Conservation (phyloP, 1,140 invertebrate genomes). For the Samia ricini region DNA sequence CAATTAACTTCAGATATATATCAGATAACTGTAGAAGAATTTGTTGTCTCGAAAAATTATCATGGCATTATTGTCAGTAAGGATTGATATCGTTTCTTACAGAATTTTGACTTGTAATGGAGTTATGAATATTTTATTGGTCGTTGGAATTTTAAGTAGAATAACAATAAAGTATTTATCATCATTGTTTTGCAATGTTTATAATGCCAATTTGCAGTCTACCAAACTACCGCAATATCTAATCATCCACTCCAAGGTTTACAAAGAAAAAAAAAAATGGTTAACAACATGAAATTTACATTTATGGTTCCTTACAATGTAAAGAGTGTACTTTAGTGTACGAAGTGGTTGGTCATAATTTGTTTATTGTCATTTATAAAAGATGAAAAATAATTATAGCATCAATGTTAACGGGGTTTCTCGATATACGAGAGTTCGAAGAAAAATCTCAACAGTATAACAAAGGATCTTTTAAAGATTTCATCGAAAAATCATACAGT, state of each 20-base stretch:
- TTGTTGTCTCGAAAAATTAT: too few species aligned
- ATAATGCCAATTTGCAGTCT: neutral
- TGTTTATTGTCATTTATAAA: neutral
- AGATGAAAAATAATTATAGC: neutral
- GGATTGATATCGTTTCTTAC: too few species aligned
- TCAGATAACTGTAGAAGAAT: too few species aligned
- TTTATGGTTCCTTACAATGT: constrained; percentile 13
- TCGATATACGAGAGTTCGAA: neutral
- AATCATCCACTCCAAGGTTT: constrained; percentile 30
- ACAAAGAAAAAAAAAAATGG: constrained; percentile 17
- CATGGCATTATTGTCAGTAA: too few species aligned
- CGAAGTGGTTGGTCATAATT: neutral
- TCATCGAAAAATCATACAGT: too few species aligned
- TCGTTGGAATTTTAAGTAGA: neutral
- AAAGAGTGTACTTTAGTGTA: neutral
- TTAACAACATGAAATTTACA: constrained; percentile 21
- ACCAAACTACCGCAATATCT: constrained; percentile 11
- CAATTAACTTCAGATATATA: too few species aligned
- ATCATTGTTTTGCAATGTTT: neutral
- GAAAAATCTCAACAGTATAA: too few species aligned
- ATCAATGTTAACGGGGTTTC: neutral
- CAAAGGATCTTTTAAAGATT: too few species aligned
- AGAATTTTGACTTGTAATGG: neutral
- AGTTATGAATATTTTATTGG: neutral
- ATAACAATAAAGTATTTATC: neutral